Evolutionary conservation across 2,888 invertebrate species (phyloP).

Genomic region (Monoplex corrugatus): DNA sequence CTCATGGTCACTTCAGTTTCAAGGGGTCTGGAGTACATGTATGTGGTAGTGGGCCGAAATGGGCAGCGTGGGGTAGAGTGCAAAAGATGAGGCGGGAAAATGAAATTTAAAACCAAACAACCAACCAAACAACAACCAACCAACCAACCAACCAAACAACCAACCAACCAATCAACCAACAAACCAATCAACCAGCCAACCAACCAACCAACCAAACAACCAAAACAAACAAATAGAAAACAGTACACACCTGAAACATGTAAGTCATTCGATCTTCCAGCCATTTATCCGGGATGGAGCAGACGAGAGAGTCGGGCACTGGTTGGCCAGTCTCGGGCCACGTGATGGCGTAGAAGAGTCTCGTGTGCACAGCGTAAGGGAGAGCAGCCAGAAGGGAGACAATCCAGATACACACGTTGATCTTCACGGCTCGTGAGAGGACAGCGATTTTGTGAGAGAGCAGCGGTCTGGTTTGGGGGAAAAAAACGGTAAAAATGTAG

Average conservation of each 20-base stretch:
- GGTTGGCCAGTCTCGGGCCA: slow-evolving; percentile 56
- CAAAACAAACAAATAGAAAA: no score
- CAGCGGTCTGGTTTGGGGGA: slow-evolving; percentile 87
- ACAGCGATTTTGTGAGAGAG: slow-evolving; percentile 92
- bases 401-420: slow-evolving; percentile 90
- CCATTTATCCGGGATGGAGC: slow-evolving; percentile 68
- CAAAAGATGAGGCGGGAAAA: no score
- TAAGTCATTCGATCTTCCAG: slow-evolving; percentile 60
- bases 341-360: slow-evolving; percentile 66
- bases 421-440: slow-evolving; percentile 89
- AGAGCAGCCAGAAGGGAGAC: slow-evolving; percentile 88
- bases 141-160: no score
- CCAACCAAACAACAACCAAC: no score
- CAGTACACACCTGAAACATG: slow-evolving; percentile 57
- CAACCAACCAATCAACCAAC: no score
- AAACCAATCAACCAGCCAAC: no score
- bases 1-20: no score
- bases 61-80: no score
- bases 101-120: no score
- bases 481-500: slow-evolving; percentile 82
- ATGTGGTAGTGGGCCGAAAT: no score
- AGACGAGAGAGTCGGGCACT: slow-evolving; percentile 68
- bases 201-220: no score
- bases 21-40: no score
- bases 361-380: slow-evolving; percentile 73